Evolutionary conservation across 2,113 vertebrate species (phyloP).

Genomic region (Columba janthina): DNA sequence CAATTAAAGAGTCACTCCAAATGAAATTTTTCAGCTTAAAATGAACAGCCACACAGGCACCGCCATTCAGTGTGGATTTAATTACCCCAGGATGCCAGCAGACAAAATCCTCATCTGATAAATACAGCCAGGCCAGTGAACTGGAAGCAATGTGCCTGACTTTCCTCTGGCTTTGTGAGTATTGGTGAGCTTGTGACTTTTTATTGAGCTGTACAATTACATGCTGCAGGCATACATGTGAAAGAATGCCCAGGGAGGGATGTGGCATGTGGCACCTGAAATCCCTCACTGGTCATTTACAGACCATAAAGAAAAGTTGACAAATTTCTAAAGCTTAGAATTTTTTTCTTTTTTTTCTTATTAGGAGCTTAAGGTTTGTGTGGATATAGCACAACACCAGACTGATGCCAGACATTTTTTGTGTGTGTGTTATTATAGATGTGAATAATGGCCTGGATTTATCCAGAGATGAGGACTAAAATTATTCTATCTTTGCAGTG

Average conservation of each 20-base stretch:
- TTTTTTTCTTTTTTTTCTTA: neutral
- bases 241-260: constrained; percentile 23
- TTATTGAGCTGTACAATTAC: constrained; percentile 30
- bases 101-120: constrained; percentile 31
- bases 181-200: neutral
- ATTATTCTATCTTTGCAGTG: neutral
- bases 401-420: neutral
- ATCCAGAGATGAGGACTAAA: neutral
- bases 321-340: constrained; percentile 35
- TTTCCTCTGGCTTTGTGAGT: constrained; percentile 30
- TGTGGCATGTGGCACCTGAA: constrained; percentile 15
- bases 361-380: neutral
- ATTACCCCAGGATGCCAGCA: neutral
- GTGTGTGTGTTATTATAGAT: neutral
- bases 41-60: neutral
- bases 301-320: constrained; percentile 22
- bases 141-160: neutral
- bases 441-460: neutral
- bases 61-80: neutral
- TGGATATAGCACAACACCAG: neutral
- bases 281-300: neutral
- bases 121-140: neutral
- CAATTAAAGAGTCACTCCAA: neutral
- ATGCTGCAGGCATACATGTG: neutral
- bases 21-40: neutral